Base-by-base conservation (phyloP, 2,113 vertebrate species). In the Neolamprologus devosi region DNA sequence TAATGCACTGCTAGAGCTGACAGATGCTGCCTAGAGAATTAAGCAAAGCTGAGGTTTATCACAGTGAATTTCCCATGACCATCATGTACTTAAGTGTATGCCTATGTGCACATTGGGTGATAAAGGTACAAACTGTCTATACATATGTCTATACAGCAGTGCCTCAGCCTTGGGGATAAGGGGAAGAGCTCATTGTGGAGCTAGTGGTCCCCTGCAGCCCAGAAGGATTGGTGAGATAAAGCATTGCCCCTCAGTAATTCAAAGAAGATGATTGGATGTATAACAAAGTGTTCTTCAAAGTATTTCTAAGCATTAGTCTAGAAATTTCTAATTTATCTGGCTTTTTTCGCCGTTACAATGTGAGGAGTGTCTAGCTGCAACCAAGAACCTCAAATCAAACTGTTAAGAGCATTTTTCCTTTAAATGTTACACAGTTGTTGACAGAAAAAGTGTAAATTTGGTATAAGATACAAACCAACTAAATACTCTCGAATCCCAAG, bases 1-100 rank as follows among this genome's bases (percentile, higher is more conserved):
- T 91, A 86, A 93, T 91, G 85, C 85, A 87, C 53, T 51, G 89
- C 83, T 40, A 87, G 55, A 88, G 82, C 30, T 78, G 90, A 92
- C 90, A 93, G 91, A 93, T 94, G 94, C 85, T 90, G 49, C 79
- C 30, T 19, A 81, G 70, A 87, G 63, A 85, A 84, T 80, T 85
- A 89, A 73, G 37, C 40, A 45, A 85, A 80, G 79, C 16, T 9
- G 26, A 57, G 42, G 80, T 12, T 28, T 60, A 87, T 9, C 28
- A 35, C 84, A 70, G 9, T 40, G 28, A 80, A 30, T 89, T 89
- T 78, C 49, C 80, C 80, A 86, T 23, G 35, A 81, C 63, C 37
- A 70, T 49, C 42, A 45, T 58, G n/a, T 63, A 49, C 37, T 26
- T 7, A 70, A 33, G 5, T 37, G 75, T 30, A 83, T 12, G 19